These are phyloP conservation scores for Shargacucullia verbasci DNA, from an alignment of 2,888 invertebrate genomes.

Conservation along the genomic window DNA sequence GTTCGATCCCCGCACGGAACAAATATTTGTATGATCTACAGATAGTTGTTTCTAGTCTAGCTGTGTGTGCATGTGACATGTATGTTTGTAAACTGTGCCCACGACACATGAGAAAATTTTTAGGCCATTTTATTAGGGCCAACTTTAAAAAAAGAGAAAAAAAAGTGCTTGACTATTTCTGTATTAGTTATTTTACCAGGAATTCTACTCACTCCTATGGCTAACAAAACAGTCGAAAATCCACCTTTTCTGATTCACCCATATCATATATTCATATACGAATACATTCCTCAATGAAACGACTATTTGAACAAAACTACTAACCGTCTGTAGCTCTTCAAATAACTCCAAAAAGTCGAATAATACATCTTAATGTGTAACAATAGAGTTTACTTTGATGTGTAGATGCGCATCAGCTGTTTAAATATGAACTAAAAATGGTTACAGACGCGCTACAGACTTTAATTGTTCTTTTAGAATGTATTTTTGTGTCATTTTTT, in stretches of 20 bases:
- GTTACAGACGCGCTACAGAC: constrained; percentile 25
- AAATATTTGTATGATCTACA: too few species aligned
- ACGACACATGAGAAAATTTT: too few species aligned
- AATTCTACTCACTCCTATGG: neutral
- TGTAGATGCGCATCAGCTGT: constrained; percentile 46
- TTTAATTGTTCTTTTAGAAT: constrained; percentile 10
- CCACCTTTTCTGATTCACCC: constrained; percentile 16
- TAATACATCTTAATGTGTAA: neutral
- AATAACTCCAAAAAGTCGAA: constrained; percentile 6
- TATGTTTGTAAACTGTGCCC: too few species aligned
- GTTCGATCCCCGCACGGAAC: too few species aligned
- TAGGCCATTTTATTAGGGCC: too few species aligned
- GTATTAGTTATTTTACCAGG: neutral
- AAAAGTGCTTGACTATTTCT: too few species aligned
- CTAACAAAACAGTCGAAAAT: constrained; percentile 1
- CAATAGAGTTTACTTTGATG: constrained; percentile 8
- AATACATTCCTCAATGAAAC: constrained; percentile 31
- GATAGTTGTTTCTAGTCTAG: too few species aligned
- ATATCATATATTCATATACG: neutral
- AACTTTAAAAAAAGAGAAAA: too few species aligned
- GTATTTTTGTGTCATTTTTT: too few species aligned
- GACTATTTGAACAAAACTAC: constrained; percentile 49
- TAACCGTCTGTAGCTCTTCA: constrained; percentile 18
- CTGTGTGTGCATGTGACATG: too few species aligned
- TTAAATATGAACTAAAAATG: constrained; percentile 42